Evolutionary conservation across 2,797 vertebrate species (phyloP).

Genomic region (Sarcophilus harrisii): DNA sequence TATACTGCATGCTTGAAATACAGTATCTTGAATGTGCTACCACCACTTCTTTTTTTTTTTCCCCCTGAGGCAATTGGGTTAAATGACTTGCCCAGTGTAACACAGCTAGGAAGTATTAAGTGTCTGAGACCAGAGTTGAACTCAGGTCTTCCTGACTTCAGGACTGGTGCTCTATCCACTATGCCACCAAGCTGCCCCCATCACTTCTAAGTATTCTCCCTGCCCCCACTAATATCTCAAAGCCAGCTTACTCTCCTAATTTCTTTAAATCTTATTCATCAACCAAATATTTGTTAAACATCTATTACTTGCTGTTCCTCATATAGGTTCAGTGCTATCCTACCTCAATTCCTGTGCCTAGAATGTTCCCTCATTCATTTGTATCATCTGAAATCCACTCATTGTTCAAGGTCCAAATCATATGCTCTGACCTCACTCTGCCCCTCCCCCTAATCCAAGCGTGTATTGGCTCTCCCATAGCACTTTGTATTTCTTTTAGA

Average conservation of each 20-base stretch:
- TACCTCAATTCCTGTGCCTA: neutral
- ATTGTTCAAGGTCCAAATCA: neutral
- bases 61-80: too few relatives aligned
- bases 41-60: neutral
- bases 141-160: too few relatives aligned
- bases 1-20: neutral
- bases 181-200: too few relatives aligned
- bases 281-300: neutral
- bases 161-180: too few relatives aligned
- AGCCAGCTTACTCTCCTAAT: neutral
- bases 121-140: too few relatives aligned
- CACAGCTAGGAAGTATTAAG: too few relatives aligned
- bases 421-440: neutral
- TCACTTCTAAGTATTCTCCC: neutral
- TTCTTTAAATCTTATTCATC: neutral
- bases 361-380: neutral
- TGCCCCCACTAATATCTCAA: neutral
- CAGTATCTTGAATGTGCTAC: neutral
- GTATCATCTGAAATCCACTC: neutral
- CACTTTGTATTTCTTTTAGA: neutral
- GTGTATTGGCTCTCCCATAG: neutral
- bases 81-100: too few relatives aligned
- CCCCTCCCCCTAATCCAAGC: neutral
- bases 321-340: neutral
- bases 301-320: neutral